A percentile compares a stretch with the other conserved stretches of the same genome.
Evolutionary conservation across 2,797 vertebrate species (phyloP).

Genomic region (Halcyon leucocephala): DNA sequence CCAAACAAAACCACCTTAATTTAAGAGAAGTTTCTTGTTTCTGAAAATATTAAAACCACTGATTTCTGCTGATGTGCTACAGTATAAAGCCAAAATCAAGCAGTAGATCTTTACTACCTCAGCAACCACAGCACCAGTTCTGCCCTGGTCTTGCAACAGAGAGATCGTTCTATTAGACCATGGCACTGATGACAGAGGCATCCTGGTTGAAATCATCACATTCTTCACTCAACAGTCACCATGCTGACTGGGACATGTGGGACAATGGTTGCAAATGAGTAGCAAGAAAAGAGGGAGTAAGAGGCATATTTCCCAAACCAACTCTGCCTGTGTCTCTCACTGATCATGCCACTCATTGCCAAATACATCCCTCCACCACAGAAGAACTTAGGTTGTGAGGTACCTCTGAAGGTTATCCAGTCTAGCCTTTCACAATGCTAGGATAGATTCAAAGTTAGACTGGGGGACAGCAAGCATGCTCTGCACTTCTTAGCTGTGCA

Average conservation of each 20-base stretch:
- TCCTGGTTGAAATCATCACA: not conserved
- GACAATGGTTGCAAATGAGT: not conserved
- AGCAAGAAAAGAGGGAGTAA: not conserved
- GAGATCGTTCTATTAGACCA: rapidly evolving
- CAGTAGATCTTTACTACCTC: not conserved
- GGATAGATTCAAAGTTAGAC: not conserved
- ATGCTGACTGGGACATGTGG: not conserved
- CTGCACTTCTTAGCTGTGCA: not conserved
- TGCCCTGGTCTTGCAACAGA: not conserved
- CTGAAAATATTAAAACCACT: not conserved
- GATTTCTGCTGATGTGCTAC: not conserved
- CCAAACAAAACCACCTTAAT: not conserved
- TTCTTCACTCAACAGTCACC: not conserved
- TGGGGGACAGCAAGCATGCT: not conserved
- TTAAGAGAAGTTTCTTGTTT: not conserved
- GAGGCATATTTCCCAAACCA: not conserved
- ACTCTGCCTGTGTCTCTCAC: rapidly evolving
- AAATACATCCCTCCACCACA: not conserved
- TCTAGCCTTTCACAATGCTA: not conserved
- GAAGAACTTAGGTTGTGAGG: not conserved
- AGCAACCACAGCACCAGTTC: not conserved
- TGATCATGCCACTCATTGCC: rapidly evolving
- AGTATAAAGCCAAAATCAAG: not conserved
- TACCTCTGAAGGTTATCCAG: not conserved
- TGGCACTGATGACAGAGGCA: not conserved